Evolutionary conservation across 2,113 vertebrate species (phyloP).

Genomic region (Condylura cristata): DNA sequence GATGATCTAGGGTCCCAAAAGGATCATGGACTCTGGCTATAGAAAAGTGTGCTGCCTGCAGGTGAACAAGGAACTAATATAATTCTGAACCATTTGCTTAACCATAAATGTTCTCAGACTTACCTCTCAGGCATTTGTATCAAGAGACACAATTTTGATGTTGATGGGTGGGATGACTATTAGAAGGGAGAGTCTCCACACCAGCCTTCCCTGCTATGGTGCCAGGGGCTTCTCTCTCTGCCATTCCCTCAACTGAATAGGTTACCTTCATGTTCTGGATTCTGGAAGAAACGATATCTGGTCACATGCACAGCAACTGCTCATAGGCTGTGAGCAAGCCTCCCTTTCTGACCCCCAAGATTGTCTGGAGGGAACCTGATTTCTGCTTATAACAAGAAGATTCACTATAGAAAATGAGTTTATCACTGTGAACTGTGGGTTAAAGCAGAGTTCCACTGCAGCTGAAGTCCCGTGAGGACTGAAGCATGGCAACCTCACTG

Average conservation of each 20-base stretch:
- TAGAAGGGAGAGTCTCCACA: no score
- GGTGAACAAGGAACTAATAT: neutral
- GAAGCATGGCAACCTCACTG: no score
- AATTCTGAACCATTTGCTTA: fast-evolving
- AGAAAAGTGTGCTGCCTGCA: neutral
- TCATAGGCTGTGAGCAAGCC: neutral
- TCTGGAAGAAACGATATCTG: neutral
- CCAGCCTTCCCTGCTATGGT: neutral
- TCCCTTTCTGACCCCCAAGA: fast-evolving
- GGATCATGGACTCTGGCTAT: neutral
- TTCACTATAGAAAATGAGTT: neutral
- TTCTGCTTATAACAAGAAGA: neutral
- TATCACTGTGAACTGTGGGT: neutral
- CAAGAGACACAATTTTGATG: neutral
- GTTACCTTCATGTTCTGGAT: neutral
- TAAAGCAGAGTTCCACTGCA: neutral
- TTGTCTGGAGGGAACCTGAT: no score
- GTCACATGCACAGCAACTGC: neutral
- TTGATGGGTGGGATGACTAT: neutral
- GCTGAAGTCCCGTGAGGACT: neutral
- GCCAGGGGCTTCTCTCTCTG: neutral
- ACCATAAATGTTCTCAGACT: neutral
- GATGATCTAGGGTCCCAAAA: neutral
- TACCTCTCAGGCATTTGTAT: neutral
- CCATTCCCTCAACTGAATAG: neutral